Base-by-base conservation (phyloP, 2,797 vertebrate genomes). In the Enteromius trimaculatus region DNA sequence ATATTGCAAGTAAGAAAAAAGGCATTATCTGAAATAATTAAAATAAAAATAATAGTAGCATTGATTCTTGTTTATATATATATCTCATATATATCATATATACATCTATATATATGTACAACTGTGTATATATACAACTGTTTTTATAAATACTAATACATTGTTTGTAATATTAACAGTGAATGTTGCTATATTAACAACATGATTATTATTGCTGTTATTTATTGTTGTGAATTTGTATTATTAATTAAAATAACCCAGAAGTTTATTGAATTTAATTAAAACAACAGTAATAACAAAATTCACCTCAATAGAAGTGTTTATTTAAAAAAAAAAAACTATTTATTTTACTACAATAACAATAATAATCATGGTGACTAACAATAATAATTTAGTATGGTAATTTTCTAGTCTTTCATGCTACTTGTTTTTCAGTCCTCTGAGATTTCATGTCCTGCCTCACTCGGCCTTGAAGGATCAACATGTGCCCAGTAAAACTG, bases 341-440 rank as follows among this genome's bases (percentile, higher is more conserved):
- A 51, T 17, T 6, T 0, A 51, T 51, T 21, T 21, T 53, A 21
- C 19, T 21, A 60, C 4, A 26, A 60, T 60, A 60, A 26, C 7
- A 58, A 23, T n/a, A 23, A 58, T 23, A 3, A 58, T 58, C 1
- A 58, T 58, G n/a, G 9, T 17, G 47, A 6, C 47, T 23, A 23
- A 58, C 23, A 58, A 23, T 58, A 23, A 11, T n/a, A 17, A 58
- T 58, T 26, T 26, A 13, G 11, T 26, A 60, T 17, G 4, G 0
- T 34, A 5, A 53, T 53, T 21, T 53, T 3, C 19, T 8, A 26
- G 8, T 60, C 23, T 62, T 29, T 72, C 26, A 72, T 72, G 17
- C 14, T 29, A 17, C 39, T 79, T 79, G 29, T 51, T 66, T 79
- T 79, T 51, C 77, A 79, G 77, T 93, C 0, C 87, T 94, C 3